phyloP scores from a whole-genome alignment of 2,797 vertebrate species.

The Triplophysa bombifrons region DNA sequence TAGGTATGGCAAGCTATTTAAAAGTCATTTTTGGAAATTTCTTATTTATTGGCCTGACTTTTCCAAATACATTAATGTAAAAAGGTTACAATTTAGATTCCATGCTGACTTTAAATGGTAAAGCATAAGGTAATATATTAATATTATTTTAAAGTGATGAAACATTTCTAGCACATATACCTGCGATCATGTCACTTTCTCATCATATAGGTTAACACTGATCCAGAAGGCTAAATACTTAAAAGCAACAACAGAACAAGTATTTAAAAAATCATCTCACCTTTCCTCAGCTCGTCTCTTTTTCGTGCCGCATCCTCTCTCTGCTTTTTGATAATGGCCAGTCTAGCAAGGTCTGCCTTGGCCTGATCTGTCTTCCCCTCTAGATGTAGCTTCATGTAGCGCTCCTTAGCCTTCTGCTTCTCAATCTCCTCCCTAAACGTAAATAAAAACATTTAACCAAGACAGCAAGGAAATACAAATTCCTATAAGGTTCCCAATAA shows the following conservation, averaged over 20 bases:
- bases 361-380: conserved; percentile 85
- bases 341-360: conserved; percentile 78
- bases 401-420: conserved; percentile 83
- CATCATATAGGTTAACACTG: background rate
- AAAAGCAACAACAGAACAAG: background rate
- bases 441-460: conserved; percentile 1
- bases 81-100: background rate
- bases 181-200: no score
- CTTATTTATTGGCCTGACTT: no score
- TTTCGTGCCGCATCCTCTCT: conserved; percentile 82
- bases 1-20: no score
- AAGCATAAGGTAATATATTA: no score
- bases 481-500: background rate
- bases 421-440: conserved; percentile 80
- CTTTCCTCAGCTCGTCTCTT: conserved; percentile 69
- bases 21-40: no score
- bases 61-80: no score
- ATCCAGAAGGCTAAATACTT: background rate
- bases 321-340: conserved; percentile 84
- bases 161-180: no score
- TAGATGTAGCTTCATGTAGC: conserved; percentile 83
- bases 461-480: background rate
- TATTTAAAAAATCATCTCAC: conserved; percentile 20
- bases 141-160: no score
- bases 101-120: background rate